Evolutionary conservation across 2,113 vertebrate genomes (phyloP).

Genomic region (Cynoglossus semilaevis): DNA sequence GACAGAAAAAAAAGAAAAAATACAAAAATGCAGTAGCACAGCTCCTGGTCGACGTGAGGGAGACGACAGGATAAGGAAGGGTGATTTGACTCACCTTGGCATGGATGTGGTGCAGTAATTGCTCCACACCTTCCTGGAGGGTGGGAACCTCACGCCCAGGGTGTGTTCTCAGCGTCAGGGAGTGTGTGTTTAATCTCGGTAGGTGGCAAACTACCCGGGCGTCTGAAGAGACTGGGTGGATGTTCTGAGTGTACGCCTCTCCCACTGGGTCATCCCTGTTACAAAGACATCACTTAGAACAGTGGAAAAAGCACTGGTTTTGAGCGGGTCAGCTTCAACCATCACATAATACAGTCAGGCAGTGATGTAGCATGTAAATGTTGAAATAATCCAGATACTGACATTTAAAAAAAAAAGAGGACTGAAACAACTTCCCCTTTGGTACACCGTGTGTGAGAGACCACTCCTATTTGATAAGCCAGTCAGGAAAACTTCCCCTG

Average conservation of each 20-base stretch:
- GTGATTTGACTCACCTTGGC: conserved; percentile 63
- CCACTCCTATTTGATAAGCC: conserved; percentile 21
- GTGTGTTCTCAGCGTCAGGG: conserved; percentile 76
- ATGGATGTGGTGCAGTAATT: conserved; percentile 71
- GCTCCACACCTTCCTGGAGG: conserved; percentile 74
- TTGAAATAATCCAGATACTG: conserved; percentile 10
- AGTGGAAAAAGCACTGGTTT: conserved; percentile 34
- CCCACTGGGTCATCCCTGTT: conserved; percentile 71
- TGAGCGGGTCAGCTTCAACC: not conserved
- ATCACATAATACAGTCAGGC: conserved; percentile 6
- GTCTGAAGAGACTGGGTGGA: conserved; percentile 65
- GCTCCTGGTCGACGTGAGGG: conserved; percentile 9
- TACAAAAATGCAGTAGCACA: conserved; percentile 26
- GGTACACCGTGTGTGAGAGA: conserved; percentile 5
- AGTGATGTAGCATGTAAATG: conserved; percentile 6
- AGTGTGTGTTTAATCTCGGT: conserved; percentile 80
- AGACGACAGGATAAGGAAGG: conserved; percentile 22
- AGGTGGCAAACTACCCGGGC: conserved; percentile 80
- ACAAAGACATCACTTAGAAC: conserved; percentile 62
- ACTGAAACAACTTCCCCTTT: not conserved
- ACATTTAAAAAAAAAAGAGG: not conserved
- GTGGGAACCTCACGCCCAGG: conserved; percentile 52
- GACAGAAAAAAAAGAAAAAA: conserved; percentile 60
- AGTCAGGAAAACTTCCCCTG: conserved; percentile 16
- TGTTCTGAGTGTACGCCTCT: conserved; percentile 70